Percentiles rank a stretch among this genome's conserved stretches.
Conservation (phyloP, 2,888 invertebrate genomes). For the Scotopteryx bipunctaria region DNA sequence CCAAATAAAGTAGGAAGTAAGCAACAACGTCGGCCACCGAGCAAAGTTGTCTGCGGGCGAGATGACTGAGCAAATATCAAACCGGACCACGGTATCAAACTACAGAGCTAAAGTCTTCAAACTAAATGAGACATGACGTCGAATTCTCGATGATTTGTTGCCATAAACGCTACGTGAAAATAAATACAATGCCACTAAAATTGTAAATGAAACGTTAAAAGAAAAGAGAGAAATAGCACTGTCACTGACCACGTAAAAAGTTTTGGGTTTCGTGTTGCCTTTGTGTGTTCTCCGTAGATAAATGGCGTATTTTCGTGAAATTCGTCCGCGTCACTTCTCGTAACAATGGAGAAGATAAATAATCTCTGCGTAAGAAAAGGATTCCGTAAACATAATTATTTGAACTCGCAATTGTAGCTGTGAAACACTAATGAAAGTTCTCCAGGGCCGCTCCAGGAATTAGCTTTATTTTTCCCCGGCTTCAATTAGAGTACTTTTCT, state of each 20-base stretch:
- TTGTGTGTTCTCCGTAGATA: conserved; percentile 77
- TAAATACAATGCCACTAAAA: conserved; percentile 62
- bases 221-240: conserved; percentile 75
- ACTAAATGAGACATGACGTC: conserved; percentile 46
- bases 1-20: conserved; percentile 70
- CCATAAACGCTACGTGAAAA: conserved; percentile 51
- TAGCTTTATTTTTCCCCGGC: conserved; percentile 68
- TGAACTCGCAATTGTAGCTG: conserved; percentile 79
- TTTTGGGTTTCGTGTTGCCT: conserved; percentile 79
- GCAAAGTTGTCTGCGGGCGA: conserved; percentile 74
- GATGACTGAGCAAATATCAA: conserved; percentile 68
- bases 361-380: conserved; percentile 81
- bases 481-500: conserved; percentile 69
- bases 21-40: conserved; percentile 52
- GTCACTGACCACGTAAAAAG: conserved; percentile 82
- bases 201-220: conserved; percentile 74
- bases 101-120: conserved; percentile 53
- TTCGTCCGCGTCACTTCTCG: conserved; percentile 80
- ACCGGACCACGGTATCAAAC: conserved; percentile 57
- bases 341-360: conserved; percentile 81
- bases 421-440: conserved; percentile 77
- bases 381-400: conserved; percentile 82
- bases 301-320: conserved; percentile 81
- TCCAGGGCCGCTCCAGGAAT: conserved; percentile 65
- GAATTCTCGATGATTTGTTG: conserved; percentile 47